Evolutionary conservation across 1,140 invertebrate genomes (phyloP).

Genomic region (Habropoda laboriosa): DNA sequence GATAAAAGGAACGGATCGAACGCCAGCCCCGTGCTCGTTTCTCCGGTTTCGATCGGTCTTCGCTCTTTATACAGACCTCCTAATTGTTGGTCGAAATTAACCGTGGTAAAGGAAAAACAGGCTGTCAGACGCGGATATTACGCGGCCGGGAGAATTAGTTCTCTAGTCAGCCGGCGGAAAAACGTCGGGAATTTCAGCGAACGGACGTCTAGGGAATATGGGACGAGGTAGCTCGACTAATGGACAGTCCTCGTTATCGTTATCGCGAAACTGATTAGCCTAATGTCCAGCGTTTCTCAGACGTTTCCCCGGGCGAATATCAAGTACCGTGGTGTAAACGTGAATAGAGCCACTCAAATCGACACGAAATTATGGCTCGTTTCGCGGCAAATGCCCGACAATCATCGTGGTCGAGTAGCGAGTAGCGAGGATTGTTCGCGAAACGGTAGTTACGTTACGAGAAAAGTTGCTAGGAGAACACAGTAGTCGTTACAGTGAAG

Average conservation of each 20-base stretch:
- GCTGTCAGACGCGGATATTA: slow-evolving; percentile 30
- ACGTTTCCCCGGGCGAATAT: slow-evolving; percentile 16
- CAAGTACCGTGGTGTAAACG: no score
- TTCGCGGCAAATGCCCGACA: no score
- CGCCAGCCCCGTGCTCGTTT: slow-evolving; percentile 5
- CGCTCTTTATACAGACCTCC: slow-evolving; percentile 6
- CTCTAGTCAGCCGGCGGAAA: not conserved
- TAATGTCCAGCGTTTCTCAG: slow-evolving; percentile 19
- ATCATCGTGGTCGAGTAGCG: not conserved
- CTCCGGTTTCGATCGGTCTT: slow-evolving; percentile 25
- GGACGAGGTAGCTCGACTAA: slow-evolving; percentile 15
- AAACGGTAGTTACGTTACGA: not conserved
- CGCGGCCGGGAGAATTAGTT: not conserved
- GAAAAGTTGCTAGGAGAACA: not conserved
- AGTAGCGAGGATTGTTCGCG: not conserved
- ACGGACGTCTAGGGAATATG: slow-evolving; percentile 14
- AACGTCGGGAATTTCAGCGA: slow-evolving; percentile 17
- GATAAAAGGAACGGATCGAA: not conserved
- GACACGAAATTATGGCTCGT: slow-evolving; percentile 6
- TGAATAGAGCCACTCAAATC: no score
- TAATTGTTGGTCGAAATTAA: slow-evolving; percentile 28
- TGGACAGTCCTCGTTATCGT: slow-evolving; percentile 53
- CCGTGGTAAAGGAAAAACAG: not conserved
- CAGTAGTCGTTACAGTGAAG: not conserved
- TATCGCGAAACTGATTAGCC: slow-evolving; percentile 32